Evolutionary conservation across 2,113 vertebrate species (phyloP).

Genomic region (Mixornis gularis): DNA sequence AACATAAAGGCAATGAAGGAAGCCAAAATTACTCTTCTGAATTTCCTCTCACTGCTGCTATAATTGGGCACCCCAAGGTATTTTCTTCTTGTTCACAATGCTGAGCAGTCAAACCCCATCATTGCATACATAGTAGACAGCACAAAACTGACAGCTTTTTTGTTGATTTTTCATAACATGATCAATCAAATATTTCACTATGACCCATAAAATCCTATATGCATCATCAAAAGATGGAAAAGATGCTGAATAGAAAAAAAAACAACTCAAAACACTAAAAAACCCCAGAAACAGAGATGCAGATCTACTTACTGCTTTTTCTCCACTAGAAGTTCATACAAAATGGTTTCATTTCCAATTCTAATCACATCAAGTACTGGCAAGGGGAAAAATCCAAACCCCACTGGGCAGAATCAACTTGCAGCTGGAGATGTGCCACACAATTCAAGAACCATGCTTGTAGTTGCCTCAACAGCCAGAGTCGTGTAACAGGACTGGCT

Average conservation of each 20-base stretch:
- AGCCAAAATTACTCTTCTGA: conserved; percentile 47
- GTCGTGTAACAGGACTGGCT: neutral
- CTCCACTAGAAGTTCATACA: neutral
- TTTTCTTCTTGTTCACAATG: conserved; percentile 18
- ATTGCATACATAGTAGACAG: neutral
- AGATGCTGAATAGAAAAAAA: neutral
- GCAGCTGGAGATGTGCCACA: neutral
- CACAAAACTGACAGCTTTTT: conserved; percentile 14
- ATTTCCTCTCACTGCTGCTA: conserved; percentile 25
- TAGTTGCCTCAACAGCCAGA: neutral
- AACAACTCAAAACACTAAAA: neutral
- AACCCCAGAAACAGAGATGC: neutral
- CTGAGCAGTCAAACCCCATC: conserved; percentile 6
- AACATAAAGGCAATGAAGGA: conserved; percentile 44
- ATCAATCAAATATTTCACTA: conserved; percentile 38
- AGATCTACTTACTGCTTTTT: neutral
- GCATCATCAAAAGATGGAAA: neutral
- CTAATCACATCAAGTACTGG: neutral
- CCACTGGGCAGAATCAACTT: neutral
- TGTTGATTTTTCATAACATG: conserved; percentile 34
- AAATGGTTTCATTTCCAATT: neutral
- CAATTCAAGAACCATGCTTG: neutral
- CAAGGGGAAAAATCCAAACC: neutral
- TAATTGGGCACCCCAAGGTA: conserved; percentile 48
- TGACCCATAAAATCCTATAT: neutral